Evolutionary conservation across 1,140 invertebrate genomes (phyloP), one percentile per base, ranked within the genome.

Genomic region (Laupala kohalensis): DNA sequence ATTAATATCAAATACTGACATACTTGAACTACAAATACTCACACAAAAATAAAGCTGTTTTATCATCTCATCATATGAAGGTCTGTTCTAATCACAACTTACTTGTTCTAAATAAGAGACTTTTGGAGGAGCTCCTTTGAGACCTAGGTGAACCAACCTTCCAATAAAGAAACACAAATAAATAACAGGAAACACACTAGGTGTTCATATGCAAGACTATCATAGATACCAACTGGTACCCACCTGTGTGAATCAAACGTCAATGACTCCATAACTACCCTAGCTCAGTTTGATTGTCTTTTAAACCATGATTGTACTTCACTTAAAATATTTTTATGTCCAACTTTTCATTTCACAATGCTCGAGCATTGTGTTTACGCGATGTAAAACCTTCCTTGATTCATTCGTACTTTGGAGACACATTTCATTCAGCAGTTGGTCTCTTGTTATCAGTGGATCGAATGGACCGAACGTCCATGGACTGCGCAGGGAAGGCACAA

Each of bases 61-160:
- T 5, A 25, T 66, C 6, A 13, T 65, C 26, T 26, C 5, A 9
- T 26, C 19, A 6, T 15, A 4, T 26, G 4, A 62, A 19, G 6
- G 37, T 62, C 9, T 12, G 37, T 62, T 66, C 5, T 12, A 26
- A 25, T 70, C n/a, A n/a, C n/a, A n/a, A n/a, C 73, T 77, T 78
- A 87, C 86, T 81, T 90, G 85, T 80, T 88, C 86, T 30, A 90
- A 84, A 77, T 86, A 91, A 26, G 78, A 79, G 25, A 90, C 78
- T 78, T 86, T 89, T n/a, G 88, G 88, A 5, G 90, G 88, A 23
- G 88, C 88, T 24, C 90, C 89, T 80, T 92, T 92, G 23, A 91
- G 79, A 81, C 92, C 90, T 66, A 92, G 82, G 80, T 69, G 67
- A 30, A 69, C 28, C 27, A 69, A 28, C 30, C 67, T 69, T 25